Conservation (phyloP, 2,888 invertebrate species). For the Quadriops clusia region DNA sequence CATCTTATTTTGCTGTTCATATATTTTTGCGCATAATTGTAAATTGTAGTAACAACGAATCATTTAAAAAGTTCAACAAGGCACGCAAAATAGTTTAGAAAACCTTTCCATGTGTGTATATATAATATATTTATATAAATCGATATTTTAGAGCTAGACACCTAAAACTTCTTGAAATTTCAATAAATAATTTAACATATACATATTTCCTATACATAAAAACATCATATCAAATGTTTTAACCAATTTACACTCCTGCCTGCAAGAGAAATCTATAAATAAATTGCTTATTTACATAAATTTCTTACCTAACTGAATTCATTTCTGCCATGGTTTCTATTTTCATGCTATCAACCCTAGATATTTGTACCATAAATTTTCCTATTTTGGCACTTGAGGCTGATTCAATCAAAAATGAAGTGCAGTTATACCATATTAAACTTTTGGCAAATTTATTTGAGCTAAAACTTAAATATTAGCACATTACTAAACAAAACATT, state of each 20-base stretch:
- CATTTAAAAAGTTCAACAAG: constrained; percentile 32
- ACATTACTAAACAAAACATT: too few relatives aligned
- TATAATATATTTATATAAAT: constrained; percentile 1
- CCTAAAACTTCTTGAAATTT: constrained; percentile 8
- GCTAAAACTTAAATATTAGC: too few relatives aligned
- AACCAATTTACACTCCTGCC: constrained; percentile 16
- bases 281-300: constrained; percentile 3
- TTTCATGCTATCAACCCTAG: constrained; percentile 10
- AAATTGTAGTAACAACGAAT: constrained; percentile 22
- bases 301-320: constrained; percentile 4
- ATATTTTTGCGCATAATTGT: constrained; percentile 18
- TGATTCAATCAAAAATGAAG: constrained; percentile 5
- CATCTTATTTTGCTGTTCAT: constrained; percentile 18
- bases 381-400: constrained; percentile 7
- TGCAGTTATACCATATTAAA: too few relatives aligned
- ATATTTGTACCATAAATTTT: constrained; percentile 3
- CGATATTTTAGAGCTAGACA: constrained; percentile 20
- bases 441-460: too few relatives aligned
- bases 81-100: constrained; percentile 35
- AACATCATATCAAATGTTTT: constrained; percentile 10
- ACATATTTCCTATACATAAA: constrained; percentile 10
- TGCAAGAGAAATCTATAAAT: constrained; percentile 15
- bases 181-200: constrained; percentile 8
- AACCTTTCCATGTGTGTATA: constrained; percentile 17
- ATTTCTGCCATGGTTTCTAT: constrained; percentile 8